Conservation (phyloP, 2,888 invertebrate species). For the Amblyteles armatorius region DNA sequence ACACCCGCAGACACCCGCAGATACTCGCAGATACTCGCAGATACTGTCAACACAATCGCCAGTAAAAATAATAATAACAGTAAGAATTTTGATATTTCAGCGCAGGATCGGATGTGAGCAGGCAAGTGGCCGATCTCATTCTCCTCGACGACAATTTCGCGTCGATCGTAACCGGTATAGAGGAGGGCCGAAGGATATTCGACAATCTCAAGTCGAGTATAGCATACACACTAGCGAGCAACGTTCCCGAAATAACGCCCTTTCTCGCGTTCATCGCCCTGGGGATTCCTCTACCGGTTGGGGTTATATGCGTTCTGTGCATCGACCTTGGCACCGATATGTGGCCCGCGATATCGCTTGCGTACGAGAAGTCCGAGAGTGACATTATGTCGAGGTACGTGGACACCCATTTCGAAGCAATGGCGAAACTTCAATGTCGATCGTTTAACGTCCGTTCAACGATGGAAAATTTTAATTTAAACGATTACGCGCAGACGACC, state of each 20-base stretch:
- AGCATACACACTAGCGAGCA: constrained; percentile 86
- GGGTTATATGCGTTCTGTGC: constrained; percentile 88
- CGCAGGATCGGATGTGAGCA: constrained; percentile 79
- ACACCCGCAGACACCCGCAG: too few relatives aligned
- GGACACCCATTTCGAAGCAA: neutral
- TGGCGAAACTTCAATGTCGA: neutral
- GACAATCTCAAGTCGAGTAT: constrained; percentile 87
- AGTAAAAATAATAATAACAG: neutral
- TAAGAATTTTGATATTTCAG: constrained; percentile 75
- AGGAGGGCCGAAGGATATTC: constrained; percentile 86
- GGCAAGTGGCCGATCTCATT: constrained; percentile 88
- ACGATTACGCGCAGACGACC: constrained; percentile 83
- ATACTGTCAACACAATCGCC: too few relatives aligned
- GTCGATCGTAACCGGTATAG: constrained; percentile 88
- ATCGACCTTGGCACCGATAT: constrained; percentile 93
- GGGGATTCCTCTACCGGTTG: constrained; percentile 86
- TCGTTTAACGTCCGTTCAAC: neutral
- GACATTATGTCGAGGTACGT: constrained; percentile 88
- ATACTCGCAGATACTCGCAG: too few relatives aligned
- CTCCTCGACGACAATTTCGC: constrained; percentile 88
- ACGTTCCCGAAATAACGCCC: constrained; percentile 87
- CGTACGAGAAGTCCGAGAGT: constrained; percentile 91
- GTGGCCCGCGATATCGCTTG: constrained; percentile 91
- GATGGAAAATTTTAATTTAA: neutral
- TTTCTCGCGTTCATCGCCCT: constrained; percentile 86